Base-by-base conservation (phyloP, 2,113 vertebrate species). In the Chinchilla lanigera region DNA sequence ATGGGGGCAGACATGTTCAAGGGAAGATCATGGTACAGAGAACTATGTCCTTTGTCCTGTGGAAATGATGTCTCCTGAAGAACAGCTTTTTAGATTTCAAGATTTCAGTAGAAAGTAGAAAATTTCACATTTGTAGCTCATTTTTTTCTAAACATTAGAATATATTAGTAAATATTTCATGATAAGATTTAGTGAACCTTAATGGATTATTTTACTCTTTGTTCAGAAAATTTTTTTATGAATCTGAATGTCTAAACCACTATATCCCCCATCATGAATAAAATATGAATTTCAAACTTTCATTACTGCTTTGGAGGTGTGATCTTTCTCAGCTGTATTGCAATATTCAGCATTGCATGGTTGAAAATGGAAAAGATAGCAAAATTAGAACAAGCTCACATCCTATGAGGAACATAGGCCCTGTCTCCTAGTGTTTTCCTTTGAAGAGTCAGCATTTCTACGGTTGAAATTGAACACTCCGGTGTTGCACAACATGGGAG, bases 271-370 rank as follows among this genome's bases (percentile, higher is more conserved):
- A 30, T 81, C 81, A 77, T 77, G 73, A 78, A 84, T 96, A 86
- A 78, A 92, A 82, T 38, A 85, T 65, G 94, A 89, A 89, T 28
- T 58, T 63, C 7, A 84, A 75, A 95, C 35, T 94, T 83, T 69
- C 13, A 50, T 80, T 81, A 83, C 7, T 89, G 2, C 8, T 26
- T 12, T 19, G 5, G 17, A 95, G 92, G 4, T 77, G 22, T 61
- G 58, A 86, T 88, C 5, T 65, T 96, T 94, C 35, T 80, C 9
- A 17, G 28, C 16, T 58, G 95, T 35, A 1, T 41, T 93, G 38
- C 17, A 93, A 88, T 50, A 14, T 88, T 96, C 11, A 86, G 16
- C n/a, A 92, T 90, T 5, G 5, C 13, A 67, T 22, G 7, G 0
- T 58, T 44, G 61, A 89, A 95, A 97, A 88, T 56, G 26, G 41